Percentiles rank a stretch among this genome's conserved stretches.
These are phyloP conservation scores for Protosalanx chinensis DNA, from an alignment of 2,797 vertebrate genomes.

Conservation along the genomic window DNA sequence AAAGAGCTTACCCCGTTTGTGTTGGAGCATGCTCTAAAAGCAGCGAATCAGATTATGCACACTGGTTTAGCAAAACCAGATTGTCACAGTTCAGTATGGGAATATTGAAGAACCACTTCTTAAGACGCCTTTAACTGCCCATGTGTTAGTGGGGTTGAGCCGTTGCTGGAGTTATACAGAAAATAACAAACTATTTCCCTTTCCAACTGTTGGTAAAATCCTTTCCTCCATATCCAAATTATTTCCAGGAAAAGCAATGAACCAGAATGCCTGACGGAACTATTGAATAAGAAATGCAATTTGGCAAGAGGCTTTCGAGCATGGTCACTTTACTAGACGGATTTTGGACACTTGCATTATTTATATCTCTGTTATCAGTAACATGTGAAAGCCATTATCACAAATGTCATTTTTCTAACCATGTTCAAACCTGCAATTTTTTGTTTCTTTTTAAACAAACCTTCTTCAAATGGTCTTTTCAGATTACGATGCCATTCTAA, in stretches of 20 bases:
- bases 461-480: no score
- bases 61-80: conserved; percentile 45
- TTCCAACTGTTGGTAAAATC: background rate
- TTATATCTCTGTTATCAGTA: no score
- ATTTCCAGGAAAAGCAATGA: no score
- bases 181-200: background rate
- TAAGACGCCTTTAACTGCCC: background rate
- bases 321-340: no score
- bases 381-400: background rate
- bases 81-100: conserved; percentile 31
- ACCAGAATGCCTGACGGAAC: no score
- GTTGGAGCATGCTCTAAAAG: conserved; percentile 40
- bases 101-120: conserved; percentile 16
- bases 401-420: no score
- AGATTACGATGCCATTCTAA: no score
- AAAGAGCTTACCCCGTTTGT: conserved; percentile 48
- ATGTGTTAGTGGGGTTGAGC: background rate
- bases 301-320: no score
- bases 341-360: no score
- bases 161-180: background rate
- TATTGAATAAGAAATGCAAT: no score
- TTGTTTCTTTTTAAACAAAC: no score
- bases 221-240: conserved; percentile 1
- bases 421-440: no score
- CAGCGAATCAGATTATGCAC: conserved; percentile 47